A percentile compares a stretch with the other conserved stretches of the same genome.
These are phyloP conservation scores for Intellagama lesueurii DNA, from an alignment of 2,797 vertebrate species.

Conservation along the genomic window DNA sequence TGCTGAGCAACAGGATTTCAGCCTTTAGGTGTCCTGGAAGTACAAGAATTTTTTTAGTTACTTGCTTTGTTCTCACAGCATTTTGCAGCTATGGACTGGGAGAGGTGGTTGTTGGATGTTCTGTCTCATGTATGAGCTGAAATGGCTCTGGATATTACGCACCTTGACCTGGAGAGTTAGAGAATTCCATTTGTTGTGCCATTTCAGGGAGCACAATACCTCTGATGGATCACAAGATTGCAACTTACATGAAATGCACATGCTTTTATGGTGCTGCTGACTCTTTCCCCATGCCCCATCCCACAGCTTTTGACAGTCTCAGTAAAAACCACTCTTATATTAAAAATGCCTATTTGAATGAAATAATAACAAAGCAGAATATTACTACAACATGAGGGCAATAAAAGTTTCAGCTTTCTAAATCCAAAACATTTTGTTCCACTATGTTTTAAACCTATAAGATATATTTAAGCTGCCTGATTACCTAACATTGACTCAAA, in stretches of 20 bases:
- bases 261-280: not conserved
- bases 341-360: slow-evolving; percentile 6
- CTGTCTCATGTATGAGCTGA: too few species aligned
- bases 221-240: not conserved
- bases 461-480: slow-evolving; percentile 1
- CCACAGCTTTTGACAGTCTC: not conserved
- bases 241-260: not conserved
- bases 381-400: slow-evolving; percentile 1
- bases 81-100: not conserved
- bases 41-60: too few species aligned
- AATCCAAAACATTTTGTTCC: not conserved
- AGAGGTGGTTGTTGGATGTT: not conserved
- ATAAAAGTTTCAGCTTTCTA: not conserved
- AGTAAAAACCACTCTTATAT: not conserved
- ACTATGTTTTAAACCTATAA: not conserved
- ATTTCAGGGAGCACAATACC: not conserved
- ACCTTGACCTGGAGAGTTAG: not conserved
- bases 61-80: not conserved
- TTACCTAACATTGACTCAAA: not conserved
- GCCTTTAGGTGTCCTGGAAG: too few species aligned
- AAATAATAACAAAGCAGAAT: not conserved
- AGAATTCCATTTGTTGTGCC: not conserved
- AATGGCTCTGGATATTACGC: not conserved
- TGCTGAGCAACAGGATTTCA: too few species aligned
- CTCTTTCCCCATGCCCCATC: not conserved